Percentiles rank a stretch among this genome's conserved stretches.
Evolutionary conservation across 2,797 vertebrate genomes (phyloP).

Genomic region (Bovichtus variegatus): DNA sequence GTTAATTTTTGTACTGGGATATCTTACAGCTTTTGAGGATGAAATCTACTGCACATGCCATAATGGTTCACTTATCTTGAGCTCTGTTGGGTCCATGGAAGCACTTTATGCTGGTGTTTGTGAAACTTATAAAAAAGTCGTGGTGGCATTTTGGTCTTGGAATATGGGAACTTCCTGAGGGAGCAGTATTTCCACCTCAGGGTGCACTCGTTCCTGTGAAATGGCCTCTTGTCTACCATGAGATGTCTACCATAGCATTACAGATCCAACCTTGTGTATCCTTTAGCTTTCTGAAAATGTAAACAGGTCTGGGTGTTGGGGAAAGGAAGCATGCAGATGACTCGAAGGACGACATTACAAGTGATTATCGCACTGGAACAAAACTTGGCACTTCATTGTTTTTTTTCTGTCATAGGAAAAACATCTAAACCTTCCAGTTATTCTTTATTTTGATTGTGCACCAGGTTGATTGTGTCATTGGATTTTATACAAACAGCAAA

Average conservation of each 20-base stretch:
- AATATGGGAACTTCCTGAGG: not conserved
- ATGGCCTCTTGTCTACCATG: slow-evolving; percentile 29
- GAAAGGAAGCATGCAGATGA: not conserved
- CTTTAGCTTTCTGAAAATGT: slow-evolving; percentile 7
- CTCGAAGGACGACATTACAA: not conserved
- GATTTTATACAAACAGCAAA: not conserved
- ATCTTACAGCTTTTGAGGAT: not conserved
- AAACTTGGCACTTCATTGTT: not conserved
- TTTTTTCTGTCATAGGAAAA: not conserved
- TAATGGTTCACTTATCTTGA: not conserved
- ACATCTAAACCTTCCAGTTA: not conserved
- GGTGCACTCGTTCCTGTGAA: slow-evolving; percentile 15
- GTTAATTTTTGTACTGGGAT: not conserved
- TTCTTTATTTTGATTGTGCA: not conserved
- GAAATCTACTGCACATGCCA: not conserved
- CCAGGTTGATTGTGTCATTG: not conserved
- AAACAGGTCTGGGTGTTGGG: slow-evolving; percentile 3
- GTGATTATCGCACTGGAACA: not conserved
- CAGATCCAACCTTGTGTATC: slow-evolving; percentile 9
- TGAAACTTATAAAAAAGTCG: not conserved
- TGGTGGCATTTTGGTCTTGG: not conserved
- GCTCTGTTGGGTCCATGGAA: not conserved
- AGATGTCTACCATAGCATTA: slow-evolving; percentile 6
- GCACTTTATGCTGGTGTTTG: slow-evolving; percentile 3
- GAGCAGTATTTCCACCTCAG: not conserved